A percentile compares a stretch with the other conserved stretches of the same genome.
Evolutionary conservation across 2,888 invertebrate species (phyloP).

Genomic region (Cheilosia scutellata): DNA sequence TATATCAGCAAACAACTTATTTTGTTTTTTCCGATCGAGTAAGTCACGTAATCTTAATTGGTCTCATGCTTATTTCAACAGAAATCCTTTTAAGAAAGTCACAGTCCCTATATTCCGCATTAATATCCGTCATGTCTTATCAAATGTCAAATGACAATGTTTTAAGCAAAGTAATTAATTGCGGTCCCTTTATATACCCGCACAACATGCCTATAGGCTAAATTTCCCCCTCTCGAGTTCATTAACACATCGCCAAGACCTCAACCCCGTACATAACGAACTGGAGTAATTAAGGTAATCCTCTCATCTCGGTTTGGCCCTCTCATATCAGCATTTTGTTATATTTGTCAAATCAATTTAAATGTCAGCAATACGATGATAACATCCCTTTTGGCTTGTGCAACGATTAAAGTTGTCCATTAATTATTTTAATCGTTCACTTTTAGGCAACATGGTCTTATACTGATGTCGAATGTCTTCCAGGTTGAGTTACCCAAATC

Average conservation of each 20-base stretch:
- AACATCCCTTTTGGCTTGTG: conserved; percentile 14
- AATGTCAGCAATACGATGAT: conserved; percentile 32
- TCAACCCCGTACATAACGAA: background rate
- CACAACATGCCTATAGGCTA: no score
- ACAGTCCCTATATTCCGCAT: background rate
- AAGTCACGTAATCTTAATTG: conserved; percentile 14
- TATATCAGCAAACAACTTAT: background rate
- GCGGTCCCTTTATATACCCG: conserved; percentile 7
- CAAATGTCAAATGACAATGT: background rate
- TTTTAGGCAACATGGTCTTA: conserved; percentile 37
- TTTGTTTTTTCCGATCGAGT: background rate
- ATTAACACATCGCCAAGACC: background rate
- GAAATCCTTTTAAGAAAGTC: conserved; percentile 10
- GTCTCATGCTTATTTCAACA: background rate
- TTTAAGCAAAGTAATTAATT: conserved; percentile 7
- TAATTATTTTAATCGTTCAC: conserved; percentile 49
- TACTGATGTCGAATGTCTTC: background rate
- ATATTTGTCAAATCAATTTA: conserved; percentile 50
- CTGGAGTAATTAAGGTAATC: conserved; percentile 26
- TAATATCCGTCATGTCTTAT: conserved; percentile 4
- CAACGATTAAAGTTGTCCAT: conserved; percentile 36
- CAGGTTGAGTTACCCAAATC: background rate
- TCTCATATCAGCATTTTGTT: conserved; percentile 5
- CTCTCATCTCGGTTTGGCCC: background rate
- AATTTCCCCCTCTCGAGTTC: no score